These are phyloP conservation scores for Xestia c-nigrum DNA, from an alignment of 2,888 invertebrate species.

Conservation along the genomic window DNA sequence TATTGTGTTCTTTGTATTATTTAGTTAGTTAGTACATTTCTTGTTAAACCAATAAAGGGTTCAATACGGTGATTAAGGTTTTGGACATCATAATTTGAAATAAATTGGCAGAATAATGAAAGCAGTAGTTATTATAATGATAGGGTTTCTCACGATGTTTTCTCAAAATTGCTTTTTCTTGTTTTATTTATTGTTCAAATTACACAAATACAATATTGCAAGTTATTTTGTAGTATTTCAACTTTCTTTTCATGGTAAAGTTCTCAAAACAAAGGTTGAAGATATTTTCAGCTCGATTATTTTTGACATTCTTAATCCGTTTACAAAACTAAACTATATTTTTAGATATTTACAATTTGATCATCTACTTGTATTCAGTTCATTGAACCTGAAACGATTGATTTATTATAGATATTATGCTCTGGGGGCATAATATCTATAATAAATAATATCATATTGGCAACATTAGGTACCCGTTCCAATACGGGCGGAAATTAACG, in stretches of 20 bases:
- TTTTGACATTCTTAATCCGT: background rate
- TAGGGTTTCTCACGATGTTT: background rate
- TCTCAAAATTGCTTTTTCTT: background rate
- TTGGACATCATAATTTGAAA: background rate
- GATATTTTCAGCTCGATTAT: background rate
- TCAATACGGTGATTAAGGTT: background rate
- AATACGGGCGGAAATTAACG: slow-evolving; percentile 32
- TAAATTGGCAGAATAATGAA: slow-evolving; percentile 3
- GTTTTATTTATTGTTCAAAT: background rate
- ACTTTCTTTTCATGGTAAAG: no score
- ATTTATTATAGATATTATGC: no score
- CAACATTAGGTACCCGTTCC: slow-evolving; percentile 14
- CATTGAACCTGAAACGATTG: no score
- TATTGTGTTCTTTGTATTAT: background rate
- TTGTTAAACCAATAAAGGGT: slow-evolving; percentile 7
- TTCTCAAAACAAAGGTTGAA: no score
- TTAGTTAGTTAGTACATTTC: slow-evolving; percentile 1
- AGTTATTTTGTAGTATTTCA: no score
- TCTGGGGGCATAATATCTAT: no score
- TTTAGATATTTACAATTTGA: background rate
- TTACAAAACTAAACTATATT: background rate
- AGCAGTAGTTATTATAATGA: background rate
- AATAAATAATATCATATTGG: slow-evolving; percentile 30
- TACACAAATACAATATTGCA: no score
- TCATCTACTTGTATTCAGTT: background rate